A percentile compares a stretch with the other conserved stretches of the same genome.
Evolutionary conservation across 1,140 invertebrate species (phyloP).

Genomic region (Apis cerana): DNA sequence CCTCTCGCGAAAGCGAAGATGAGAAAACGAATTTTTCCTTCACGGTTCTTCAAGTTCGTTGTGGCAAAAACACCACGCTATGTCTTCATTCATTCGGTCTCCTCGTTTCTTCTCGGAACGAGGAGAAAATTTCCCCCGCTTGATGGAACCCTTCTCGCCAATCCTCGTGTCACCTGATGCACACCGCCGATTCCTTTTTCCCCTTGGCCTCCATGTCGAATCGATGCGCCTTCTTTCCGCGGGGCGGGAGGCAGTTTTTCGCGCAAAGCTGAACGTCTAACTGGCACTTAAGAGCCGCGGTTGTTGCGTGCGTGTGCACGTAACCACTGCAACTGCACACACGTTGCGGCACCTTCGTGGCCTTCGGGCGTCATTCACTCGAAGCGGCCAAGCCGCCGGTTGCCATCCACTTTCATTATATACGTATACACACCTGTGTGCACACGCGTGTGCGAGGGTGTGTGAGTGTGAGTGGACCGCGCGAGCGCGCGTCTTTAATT

Average conservation of each 20-base stretch:
- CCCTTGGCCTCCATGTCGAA: conserved; percentile 65
- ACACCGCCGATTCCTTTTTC: conserved; percentile 28
- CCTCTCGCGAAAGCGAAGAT: background rate
- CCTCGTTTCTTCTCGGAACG: background rate
- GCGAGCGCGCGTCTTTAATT: conserved; percentile 76
- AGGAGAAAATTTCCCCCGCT: conserved; percentile 3
- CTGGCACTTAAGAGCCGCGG: conserved; percentile 22
- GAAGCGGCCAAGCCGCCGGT: conserved; percentile 68
- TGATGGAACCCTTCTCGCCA: conserved; percentile 19
- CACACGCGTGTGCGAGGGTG: conserved; percentile 20
- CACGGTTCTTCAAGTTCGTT: background rate
- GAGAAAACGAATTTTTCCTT: background rate
- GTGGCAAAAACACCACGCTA: background rate
- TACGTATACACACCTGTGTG: conserved; percentile 23
- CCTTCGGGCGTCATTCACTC: conserved; percentile 80
- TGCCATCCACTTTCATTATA: conserved; percentile 78
- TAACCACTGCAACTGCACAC: conserved; percentile 61
- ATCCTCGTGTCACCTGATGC: conserved; percentile 20
- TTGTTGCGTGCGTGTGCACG: conserved; percentile 44
- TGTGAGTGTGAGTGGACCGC: background rate
- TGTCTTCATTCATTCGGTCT: conserved; percentile 11
- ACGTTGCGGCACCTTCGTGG: conserved; percentile 75
- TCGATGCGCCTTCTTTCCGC: conserved; percentile 53
- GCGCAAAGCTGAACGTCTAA: conserved; percentile 25
- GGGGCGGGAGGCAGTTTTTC: conserved; percentile 38